Evolutionary conservation across 2,113 vertebrate species (phyloP).

Genomic region (Sigmodon hispidus): DNA sequence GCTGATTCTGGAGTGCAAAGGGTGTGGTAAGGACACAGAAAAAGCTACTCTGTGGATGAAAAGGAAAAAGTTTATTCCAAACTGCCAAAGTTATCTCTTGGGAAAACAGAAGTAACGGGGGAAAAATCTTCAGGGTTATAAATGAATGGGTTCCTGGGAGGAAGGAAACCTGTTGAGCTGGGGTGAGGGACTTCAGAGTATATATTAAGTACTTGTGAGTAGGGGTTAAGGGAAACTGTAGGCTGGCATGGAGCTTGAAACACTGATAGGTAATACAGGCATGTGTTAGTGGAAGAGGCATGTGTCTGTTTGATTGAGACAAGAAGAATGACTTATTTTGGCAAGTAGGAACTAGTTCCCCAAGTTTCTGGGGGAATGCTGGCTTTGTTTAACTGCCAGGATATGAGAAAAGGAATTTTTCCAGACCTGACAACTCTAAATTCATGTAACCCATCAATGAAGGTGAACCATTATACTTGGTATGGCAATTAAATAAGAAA

Average conservation of each 20-base stretch:
- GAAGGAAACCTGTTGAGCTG: neutral
- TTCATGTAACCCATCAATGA: neutral
- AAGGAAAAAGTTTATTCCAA: neutral
- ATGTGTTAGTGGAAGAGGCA: neutral
- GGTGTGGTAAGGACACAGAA: neutral
- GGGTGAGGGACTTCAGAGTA: too few species aligned
- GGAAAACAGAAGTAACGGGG: neutral
- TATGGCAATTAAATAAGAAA: slow-evolving; percentile 24
- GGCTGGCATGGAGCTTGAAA: too few species aligned
- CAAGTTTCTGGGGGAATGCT: neutral
- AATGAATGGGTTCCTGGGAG: neutral
- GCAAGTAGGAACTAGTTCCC: neutral
- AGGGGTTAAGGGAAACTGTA: neutral
- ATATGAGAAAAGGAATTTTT: neutral
- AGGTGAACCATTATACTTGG: neutral
- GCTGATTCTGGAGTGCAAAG: neutral
- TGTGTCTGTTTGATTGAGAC: neutral
- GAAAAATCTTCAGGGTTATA: neutral
- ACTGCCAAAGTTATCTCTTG: neutral
- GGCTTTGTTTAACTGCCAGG: too few species aligned
- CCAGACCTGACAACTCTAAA: neutral
- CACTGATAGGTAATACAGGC: neutral
- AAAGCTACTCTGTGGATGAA: neutral
- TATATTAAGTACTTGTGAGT: neutral
- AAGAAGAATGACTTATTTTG: neutral